Base-by-base conservation (phyloP, 2,797 vertebrate genomes). In the Hoplostethus atlanticus region DNA sequence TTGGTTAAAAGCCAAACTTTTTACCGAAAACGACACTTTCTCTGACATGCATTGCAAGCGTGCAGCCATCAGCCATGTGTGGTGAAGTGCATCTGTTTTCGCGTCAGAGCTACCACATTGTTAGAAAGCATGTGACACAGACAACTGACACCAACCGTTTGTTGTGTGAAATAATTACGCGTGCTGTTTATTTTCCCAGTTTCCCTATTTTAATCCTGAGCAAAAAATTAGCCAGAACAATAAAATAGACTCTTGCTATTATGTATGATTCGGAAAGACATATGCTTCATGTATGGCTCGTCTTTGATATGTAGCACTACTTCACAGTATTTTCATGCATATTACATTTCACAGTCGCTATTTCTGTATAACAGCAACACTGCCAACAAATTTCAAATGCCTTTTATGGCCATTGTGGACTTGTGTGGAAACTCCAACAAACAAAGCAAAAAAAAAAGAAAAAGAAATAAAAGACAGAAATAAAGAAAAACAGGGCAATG, bases 1-100 rank as follows among this genome's bases (percentile, higher is more conserved):
- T 78, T 80, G 73, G 81, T 81, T 83, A 79, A 80, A 80, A 85
- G 81, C 73, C 76, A 80, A 86, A 86, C 56, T 81, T 84, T 65
- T 34, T 21, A 54, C 68, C 15, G 50, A 54, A 54, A 65, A 69
- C 68, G 64, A 74, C 73, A 71, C 56, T 52, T 52, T 80, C 66
- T 62, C 64, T 76, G 72, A 83, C 68, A 65, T 8, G 36, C 34
- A 48, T 72, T 31, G 54, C 28, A 1, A 73, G 66, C 66, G 62
- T 6, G 40, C 56, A 66, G 16, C 28, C 21, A 17, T 78, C 69
- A 21, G 51, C 55, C 71, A 54, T 30, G 65, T 68, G 56, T 16
- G 61, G 38, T 30, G 74, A 53, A 79, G 64, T 54, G 50, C 58
- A 64, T 81, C 62, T 73, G 58, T 71, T 76, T 79, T 67, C 25